Evolutionary conservation across 2,888 invertebrate species (phyloP).

Genomic region (Teleogryllus oceanicus): DNA sequence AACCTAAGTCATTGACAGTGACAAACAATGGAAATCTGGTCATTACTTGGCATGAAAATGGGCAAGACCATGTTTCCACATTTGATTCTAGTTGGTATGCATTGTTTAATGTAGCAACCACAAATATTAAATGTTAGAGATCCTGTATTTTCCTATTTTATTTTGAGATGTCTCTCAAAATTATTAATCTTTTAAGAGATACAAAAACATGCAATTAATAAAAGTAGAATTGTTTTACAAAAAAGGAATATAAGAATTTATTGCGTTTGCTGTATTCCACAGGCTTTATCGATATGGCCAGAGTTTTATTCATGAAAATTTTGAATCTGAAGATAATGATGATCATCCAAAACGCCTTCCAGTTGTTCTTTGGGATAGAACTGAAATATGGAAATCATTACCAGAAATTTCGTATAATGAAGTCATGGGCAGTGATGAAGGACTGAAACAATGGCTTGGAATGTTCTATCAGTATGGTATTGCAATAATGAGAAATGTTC

Average conservation of each 20-base stretch:
- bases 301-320: constrained; percentile 43
- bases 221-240: too few species aligned
- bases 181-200: too few species aligned
- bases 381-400: constrained; percentile 42
- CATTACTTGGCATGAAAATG: constrained; percentile 41
- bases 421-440: constrained; percentile 42
- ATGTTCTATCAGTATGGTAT: constrained; percentile 44
- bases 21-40: constrained; percentile 40
- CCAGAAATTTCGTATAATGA: constrained; percentile 44
- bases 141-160: background rate
- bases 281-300: constrained; percentile 44
- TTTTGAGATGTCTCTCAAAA: background rate
- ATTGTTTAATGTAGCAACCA: constrained; percentile 19
- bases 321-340: constrained; percentile 39
- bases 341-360: constrained; percentile 38
- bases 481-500: constrained; percentile 43
- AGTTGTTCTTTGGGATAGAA: constrained; percentile 42
- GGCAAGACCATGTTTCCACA: constrained; percentile 40
- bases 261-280: background rate
- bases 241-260: too few species aligned
- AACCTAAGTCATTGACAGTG: constrained; percentile 41
- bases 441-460: constrained; percentile 43
- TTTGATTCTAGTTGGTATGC: constrained; percentile 42
- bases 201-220: too few species aligned
- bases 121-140: background rate